Evolutionary conservation across 2,888 invertebrate species (phyloP).

Genomic region (Cosmia pyralina): DNA sequence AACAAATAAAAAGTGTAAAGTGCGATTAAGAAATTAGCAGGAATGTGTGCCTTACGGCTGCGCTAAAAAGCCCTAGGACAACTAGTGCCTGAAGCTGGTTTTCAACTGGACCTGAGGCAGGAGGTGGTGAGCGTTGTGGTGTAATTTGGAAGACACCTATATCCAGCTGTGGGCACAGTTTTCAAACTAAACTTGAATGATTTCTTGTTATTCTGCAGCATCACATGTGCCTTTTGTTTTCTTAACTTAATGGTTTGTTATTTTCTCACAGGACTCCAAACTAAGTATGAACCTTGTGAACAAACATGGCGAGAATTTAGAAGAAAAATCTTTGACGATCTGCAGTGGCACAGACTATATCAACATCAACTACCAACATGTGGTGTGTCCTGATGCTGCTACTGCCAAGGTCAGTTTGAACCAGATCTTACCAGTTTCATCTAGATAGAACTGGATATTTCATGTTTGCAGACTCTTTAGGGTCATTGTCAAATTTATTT

Average conservation of each 20-base stretch:
- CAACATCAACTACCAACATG: conserved; percentile 99
- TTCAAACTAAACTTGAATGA: background rate
- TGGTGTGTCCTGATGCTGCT: conserved; percentile 97
- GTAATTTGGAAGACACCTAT: too few species aligned
- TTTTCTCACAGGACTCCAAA: conserved; percentile 93
- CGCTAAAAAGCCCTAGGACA: too few species aligned
- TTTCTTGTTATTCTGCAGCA: background rate
- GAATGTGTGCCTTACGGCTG: too few species aligned
- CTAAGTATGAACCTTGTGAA: conserved; percentile 93
- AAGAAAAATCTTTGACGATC: conserved; percentile 98
- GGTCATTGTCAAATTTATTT: background rate
- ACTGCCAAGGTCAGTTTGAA: conserved; percentile 95
- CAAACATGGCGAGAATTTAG: conserved; percentile 95
- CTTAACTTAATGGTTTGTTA: background rate
- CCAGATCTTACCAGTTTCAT: background rate
- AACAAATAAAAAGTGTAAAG: too few species aligned
- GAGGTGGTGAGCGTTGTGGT: too few species aligned
- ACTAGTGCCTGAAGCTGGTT: too few species aligned
- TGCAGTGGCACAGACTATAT: conserved; percentile 99
- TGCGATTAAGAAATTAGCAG: too few species aligned
- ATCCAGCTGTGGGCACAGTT: too few species aligned
- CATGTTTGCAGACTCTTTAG: conserved; percentile 2
- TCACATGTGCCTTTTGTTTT: background rate
- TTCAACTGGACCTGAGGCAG: too few species aligned
- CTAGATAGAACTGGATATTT: conserved; percentile 11